phyloP scores from a whole-genome alignment of 2,113 vertebrate species.

The Odocoileus hemionus region DNA sequence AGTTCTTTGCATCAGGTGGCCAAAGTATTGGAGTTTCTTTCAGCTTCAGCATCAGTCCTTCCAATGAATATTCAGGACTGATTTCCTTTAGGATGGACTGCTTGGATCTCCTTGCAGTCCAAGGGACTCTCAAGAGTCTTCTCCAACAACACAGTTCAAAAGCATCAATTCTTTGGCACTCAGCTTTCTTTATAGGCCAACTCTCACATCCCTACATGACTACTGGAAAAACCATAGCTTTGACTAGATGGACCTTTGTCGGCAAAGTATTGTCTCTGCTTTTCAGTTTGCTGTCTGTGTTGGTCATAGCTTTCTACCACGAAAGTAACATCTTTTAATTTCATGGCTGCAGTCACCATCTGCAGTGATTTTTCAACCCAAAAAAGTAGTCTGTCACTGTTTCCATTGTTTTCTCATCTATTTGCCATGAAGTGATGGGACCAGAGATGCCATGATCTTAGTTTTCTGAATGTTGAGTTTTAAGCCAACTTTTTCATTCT shows the following conservation, averaged over 20 bases:
- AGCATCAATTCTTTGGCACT: not conserved
- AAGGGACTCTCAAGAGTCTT: not conserved
- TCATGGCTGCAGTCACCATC: not conserved
- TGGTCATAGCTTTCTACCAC: not conserved
- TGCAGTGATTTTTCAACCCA: not conserved
- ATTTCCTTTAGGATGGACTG: not conserved
- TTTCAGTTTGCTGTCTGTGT: not conserved
- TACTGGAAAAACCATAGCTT: not conserved
- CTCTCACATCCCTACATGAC: not conserved
- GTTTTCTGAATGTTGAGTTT: not conserved
- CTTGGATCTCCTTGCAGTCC: not conserved
- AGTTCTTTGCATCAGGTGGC: not conserved
- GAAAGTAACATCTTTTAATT: not conserved
- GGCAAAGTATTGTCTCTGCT: not conserved
- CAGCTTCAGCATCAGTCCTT: not conserved
- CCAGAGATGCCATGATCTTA: not conserved
- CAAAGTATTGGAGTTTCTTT: not conserved
- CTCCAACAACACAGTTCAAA: not conserved
- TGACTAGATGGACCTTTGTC: not conserved
- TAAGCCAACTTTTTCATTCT: not conserved
- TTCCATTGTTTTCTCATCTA: not conserved
- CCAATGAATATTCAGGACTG: not conserved
- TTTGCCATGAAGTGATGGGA: not conserved
- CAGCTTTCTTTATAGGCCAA: not conserved
- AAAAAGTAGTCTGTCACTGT: not conserved